These are phyloP conservation scores for Nibea coibor DNA, from an alignment of 2,113 vertebrate genomes.

Conservation along the genomic window DNA sequence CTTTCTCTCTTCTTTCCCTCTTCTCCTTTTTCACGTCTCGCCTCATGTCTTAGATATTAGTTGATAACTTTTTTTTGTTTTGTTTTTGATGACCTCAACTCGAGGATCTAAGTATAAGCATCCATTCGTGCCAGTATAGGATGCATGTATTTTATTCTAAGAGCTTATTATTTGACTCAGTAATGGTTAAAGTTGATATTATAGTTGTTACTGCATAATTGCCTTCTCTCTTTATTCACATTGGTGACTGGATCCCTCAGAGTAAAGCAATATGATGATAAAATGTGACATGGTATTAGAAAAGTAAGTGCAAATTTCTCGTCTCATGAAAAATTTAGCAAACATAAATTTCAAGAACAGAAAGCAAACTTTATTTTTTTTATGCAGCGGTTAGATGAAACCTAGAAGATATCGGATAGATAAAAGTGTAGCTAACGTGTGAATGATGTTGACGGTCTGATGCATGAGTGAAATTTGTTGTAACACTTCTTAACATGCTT, in stretches of 20 bases:
- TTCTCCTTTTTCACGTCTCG: slow-evolving; percentile 88
- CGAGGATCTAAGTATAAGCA: slow-evolving; percentile 93
- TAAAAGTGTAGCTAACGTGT: slow-evolving; percentile 11
- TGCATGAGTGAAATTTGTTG: slow-evolving; percentile 34
- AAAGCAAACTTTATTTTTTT: slow-evolving; percentile 17
- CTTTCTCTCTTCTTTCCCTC: slow-evolving; percentile 87
- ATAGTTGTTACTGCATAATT: slow-evolving; percentile 94
- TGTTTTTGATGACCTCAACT: slow-evolving; percentile 87
- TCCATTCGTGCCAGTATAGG: slow-evolving; percentile 95
- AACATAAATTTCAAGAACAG: slow-evolving; percentile 12
- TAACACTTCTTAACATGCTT: slow-evolving; percentile 64
- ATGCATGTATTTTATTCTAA: slow-evolving; percentile 91
- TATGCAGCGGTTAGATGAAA: neutral
- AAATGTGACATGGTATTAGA: slow-evolving; percentile 5
- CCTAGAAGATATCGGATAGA: slow-evolving; percentile 1
- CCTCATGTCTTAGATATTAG: slow-evolving; percentile 97
- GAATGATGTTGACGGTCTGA: slow-evolving; percentile 15
- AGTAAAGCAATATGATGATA: slow-evolving; percentile 88
- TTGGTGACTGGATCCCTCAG: slow-evolving; percentile 92
- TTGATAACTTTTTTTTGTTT: slow-evolving; percentile 87
- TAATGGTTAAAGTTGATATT: slow-evolving; percentile 70
- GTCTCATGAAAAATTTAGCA: slow-evolving; percentile 5
- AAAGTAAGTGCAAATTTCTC: neutral
- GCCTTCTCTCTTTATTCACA: slow-evolving; percentile 97
- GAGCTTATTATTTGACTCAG: slow-evolving; percentile 77